phyloP scores from a whole-genome alignment of 2,113 vertebrate species.

The Otolemur garnettii region DNA sequence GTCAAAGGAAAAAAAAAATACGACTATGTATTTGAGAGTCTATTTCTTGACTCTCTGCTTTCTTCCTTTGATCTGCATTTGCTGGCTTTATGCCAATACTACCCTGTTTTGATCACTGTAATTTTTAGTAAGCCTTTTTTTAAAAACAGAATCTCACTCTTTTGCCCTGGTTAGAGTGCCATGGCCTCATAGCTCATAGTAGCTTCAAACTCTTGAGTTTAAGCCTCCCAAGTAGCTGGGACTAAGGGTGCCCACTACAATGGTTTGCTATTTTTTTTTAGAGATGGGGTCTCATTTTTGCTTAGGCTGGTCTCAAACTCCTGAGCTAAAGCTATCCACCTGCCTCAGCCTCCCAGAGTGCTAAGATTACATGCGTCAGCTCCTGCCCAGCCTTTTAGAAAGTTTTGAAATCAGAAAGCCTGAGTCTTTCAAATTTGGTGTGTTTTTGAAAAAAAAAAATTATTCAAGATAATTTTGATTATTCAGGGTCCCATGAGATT shows the following conservation, averaged over 20 bases:
- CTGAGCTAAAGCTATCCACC: too few relatives aligned
- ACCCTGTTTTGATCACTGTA: background rate
- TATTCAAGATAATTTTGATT: background rate
- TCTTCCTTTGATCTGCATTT: background rate
- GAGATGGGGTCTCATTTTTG: too few relatives aligned
- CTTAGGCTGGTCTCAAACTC: too few relatives aligned
- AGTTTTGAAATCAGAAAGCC: background rate
- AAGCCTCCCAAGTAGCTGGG: too few relatives aligned
- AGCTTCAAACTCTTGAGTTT: too few relatives aligned
- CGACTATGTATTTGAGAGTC: background rate
- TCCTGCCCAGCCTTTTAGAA: background rate
- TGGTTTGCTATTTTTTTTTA: too few relatives aligned
- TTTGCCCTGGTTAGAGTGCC: too few relatives aligned
- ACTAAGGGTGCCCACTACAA: too few relatives aligned
- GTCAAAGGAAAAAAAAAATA: background rate
- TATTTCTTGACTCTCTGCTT: background rate
- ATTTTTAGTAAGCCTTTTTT: background rate
- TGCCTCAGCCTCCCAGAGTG: too few relatives aligned
- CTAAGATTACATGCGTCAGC: too few relatives aligned
- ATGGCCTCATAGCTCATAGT: too few relatives aligned
- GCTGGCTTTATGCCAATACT: background rate
- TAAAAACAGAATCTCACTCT: too few relatives aligned
- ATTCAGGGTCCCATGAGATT: background rate
- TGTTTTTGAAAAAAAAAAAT: background rate
- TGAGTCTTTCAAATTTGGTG: background rate